A percentile compares a stretch with the other conserved stretches of the same genome.
These are phyloP conservation scores for Porites rus DNA, from an alignment of 92 coral and sea anemone genomes.

Conservation along the genomic window DNA sequence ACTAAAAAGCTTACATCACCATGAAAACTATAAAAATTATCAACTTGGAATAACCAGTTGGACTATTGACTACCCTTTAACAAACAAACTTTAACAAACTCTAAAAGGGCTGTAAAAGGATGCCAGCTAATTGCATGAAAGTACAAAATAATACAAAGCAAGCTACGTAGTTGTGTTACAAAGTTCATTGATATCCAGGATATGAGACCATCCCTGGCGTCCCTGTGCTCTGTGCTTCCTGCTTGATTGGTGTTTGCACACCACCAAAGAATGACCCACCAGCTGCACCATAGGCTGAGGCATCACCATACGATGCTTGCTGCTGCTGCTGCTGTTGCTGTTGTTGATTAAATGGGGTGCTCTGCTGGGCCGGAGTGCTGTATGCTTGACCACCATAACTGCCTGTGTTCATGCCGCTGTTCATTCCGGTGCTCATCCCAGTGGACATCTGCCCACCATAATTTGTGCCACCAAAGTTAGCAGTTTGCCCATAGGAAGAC, in stretches of 20 bases:
- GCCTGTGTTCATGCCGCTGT: conserved; percentile 52
- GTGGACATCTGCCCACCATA: conserved; percentile 43
- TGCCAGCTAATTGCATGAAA: background rate
- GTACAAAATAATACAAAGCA: background rate
- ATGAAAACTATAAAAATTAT: background rate
- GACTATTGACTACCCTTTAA: background rate
- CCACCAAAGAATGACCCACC: conserved; percentile 78
- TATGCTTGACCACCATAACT: conserved; percentile 48
- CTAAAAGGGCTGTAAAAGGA: background rate
- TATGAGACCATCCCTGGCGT: conserved; percentile 79
- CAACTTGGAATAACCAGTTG: background rate
- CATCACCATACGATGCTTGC: conserved; percentile 53
- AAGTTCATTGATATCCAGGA: conserved; percentile 79
- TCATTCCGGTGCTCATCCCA: conserved; percentile 63
- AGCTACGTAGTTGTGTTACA: too few species aligned
- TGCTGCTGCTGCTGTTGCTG: conserved; percentile 78
- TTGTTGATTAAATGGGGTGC: conserved; percentile 63
- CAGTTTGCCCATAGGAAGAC: conserved; percentile 30
- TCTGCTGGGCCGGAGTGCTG: conserved; percentile 47
- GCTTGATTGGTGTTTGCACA: conserved; percentile 79
- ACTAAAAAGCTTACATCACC: background rate
- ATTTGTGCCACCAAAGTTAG: conserved; percentile 10
- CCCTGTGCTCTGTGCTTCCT: conserved; percentile 67
- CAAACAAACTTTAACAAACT: too few species aligned
- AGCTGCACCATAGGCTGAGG: conserved; percentile 67